phyloP scores from a whole-genome alignment of 2,113 vertebrate species.

The Acrocephalus kingi region DNA sequence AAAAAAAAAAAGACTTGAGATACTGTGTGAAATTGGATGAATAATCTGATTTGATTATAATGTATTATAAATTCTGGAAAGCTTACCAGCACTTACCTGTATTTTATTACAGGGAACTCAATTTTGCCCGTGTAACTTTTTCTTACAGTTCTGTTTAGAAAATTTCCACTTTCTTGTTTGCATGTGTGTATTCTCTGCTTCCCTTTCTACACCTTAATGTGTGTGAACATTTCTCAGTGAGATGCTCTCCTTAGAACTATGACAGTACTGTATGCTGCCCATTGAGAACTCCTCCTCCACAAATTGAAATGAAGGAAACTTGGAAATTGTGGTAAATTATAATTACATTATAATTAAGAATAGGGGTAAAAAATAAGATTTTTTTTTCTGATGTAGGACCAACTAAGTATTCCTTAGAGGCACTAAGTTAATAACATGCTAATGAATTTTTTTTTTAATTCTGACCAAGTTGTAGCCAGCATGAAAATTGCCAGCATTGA shows the following conservation, averaged over 20 bases:
- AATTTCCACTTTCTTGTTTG: background rate
- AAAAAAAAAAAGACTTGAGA: background rate
- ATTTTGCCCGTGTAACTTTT: background rate
- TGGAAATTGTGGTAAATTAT: background rate
- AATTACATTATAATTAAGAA: background rate
- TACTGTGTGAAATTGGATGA: background rate
- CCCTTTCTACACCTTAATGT: background rate
- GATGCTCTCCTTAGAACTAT: background rate
- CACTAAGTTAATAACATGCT: slow-evolving; percentile 14
- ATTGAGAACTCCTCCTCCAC: background rate
- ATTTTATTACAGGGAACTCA: background rate
- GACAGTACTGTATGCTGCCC: background rate
- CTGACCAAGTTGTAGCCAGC: background rate
- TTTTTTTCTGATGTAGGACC: background rate
- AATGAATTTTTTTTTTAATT: background rate
- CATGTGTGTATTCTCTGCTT: background rate
- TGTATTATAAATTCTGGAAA: background rate
- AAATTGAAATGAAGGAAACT: background rate
- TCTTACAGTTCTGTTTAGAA: background rate
- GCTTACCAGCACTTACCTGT: background rate
- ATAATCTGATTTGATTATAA: background rate
- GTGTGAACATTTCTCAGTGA: background rate
- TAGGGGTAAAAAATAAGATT: background rate
- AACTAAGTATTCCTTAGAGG: background rate
- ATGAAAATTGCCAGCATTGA: background rate